Conservation (phyloP, 2,797 vertebrate species). For the Brotogeris chrysoptera region DNA sequence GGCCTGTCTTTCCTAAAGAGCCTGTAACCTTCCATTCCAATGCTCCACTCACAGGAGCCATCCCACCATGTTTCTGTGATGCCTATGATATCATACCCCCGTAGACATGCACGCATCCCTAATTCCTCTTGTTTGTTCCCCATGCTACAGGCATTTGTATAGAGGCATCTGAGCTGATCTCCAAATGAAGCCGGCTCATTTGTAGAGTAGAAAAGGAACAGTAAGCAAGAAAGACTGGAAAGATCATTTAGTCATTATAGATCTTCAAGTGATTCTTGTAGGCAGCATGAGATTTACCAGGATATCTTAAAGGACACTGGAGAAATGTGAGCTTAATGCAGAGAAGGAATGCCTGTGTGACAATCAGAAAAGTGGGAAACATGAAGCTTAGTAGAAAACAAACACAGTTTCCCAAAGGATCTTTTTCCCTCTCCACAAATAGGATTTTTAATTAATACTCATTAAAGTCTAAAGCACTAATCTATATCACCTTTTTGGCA, state of each 20-base stretch:
- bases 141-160: too few relatives aligned
- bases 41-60: too few relatives aligned
- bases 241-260: neutral
- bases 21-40: too few relatives aligned
- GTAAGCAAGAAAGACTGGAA: neutral
- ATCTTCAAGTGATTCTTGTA: neutral
- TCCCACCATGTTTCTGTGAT: too few relatives aligned
- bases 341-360: neutral
- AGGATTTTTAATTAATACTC: neutral
- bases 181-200: too few relatives aligned
- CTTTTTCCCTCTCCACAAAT: accelerated
- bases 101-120: too few relatives aligned
- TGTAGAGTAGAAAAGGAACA: neutral
- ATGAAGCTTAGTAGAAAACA: neutral
- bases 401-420: neutral
- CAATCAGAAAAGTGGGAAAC: neutral
- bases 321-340: neutral
- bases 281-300: neutral
- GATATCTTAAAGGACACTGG: neutral
- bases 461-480: neutral
- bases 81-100: too few relatives aligned
- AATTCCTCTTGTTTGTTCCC: too few relatives aligned
- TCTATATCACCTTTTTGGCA: neutral
- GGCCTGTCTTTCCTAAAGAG: too few relatives aligned
- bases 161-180: too few relatives aligned